Conservation (phyloP, 2,888 invertebrate species). For the Vesta saturnalis region DNA sequence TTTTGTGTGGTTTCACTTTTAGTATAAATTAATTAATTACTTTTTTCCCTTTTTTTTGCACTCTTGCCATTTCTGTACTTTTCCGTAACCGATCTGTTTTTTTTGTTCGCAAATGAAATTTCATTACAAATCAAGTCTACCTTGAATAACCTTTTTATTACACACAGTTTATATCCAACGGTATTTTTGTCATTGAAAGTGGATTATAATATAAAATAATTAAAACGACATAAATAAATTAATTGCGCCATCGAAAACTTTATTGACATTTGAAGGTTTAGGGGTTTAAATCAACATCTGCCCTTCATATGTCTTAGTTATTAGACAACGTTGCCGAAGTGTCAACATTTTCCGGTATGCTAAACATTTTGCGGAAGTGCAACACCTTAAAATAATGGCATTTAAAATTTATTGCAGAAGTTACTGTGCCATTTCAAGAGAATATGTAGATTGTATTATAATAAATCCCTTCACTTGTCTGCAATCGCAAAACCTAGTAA, state of each 20-base stretch:
- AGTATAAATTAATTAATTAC: too few relatives aligned
- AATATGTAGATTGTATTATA: not conserved
- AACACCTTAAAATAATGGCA: not conserved
- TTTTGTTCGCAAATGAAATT: not conserved
- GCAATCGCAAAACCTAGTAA: not conserved
- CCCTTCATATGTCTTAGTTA: not conserved
- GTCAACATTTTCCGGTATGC: not conserved
- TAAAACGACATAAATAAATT: not conserved
- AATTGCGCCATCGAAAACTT: not conserved
- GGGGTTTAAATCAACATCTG: not conserved
- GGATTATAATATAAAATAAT: not conserved
- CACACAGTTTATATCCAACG: not conserved
- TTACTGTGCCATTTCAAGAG: not conserved
- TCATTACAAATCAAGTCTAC: not conserved
- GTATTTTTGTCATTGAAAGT: not conserved
- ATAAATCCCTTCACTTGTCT: not conserved
- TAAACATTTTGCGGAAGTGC: not conserved
- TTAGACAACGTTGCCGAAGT: not conserved
- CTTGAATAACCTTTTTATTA: conserved; percentile 1
- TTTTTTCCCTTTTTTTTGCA: too few relatives aligned
- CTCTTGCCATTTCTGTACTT: too few relatives aligned
- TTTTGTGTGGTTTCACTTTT: too few relatives aligned
- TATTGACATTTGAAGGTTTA: conserved; percentile 1
- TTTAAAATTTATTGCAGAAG: not conserved
- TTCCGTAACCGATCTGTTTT: too few relatives aligned